Evolutionary conservation across 2,888 invertebrate species (phyloP), one percentile per base, ranked within the genome.

Genomic region (Tanaodytes sp.): DNA sequence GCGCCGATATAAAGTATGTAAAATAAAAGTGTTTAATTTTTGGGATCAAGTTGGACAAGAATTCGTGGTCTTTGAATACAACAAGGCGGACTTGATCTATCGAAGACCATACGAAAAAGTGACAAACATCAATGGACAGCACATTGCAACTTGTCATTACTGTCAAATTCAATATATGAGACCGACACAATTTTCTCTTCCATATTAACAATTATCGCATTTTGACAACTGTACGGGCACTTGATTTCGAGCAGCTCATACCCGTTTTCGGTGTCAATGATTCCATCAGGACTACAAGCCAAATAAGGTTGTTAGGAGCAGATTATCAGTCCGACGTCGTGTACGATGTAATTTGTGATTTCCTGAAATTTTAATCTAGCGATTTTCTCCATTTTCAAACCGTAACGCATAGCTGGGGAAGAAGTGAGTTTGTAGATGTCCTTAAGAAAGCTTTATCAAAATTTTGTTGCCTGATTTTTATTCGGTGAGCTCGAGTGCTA

Each of bases 21-120:
- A 27, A 27, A 14, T 66, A 66, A 49, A 61, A 66, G 6, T 18
- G 4, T 43, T 66, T 59, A 14, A 66, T 58, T 54, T 58, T 59
- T 15, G 59, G 66, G 9, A 66, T 39, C 5, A 59, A 19, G 19
- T 8, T 18, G 9, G 15, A 15, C 15, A 45, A 23, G 6, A 65
- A n/a, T 19, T 59, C 30, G 0, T 43, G 46, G n/a, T 59, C 37
- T 33, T 8, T 48, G 14, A 14, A 11, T n/a, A 49, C 14, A 2
- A 11, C 6, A 19, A 48, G 8, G 15, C 6, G n/a, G 6, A 48
- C 11, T 4, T 30, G 8, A 39, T 54, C 18, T 16, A 42, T 11
- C 2, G 11, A 11, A 5, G 54, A 54, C 30, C 14, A 54, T 8
- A 54, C 43, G 5, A 54, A 19, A 11, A 54, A 54, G 18, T 54